Percentiles rank a stretch among this genome's conserved stretches.
These are phyloP conservation scores for Carlito syrichta DNA, from an alignment of 2,113 vertebrate species.

Conservation along the genomic window DNA sequence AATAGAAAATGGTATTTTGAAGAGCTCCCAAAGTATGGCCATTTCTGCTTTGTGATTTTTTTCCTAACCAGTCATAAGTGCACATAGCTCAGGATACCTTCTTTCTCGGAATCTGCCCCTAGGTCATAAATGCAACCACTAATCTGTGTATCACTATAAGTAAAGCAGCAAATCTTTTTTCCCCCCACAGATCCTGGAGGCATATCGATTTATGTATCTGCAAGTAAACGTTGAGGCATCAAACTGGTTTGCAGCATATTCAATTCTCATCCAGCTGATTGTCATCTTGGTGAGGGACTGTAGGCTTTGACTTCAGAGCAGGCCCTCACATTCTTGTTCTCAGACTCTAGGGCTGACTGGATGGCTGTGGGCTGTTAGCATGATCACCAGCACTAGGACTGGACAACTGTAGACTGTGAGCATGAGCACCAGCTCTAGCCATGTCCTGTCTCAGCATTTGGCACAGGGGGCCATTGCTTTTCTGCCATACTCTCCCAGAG, in stretches of 20 bases:
- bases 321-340: neutral
- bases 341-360: neutral
- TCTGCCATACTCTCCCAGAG: neutral
- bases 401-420: neutral
- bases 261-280: neutral
- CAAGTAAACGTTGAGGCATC: neutral
- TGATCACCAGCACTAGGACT: neutral
- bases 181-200: neutral
- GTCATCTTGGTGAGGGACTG: neutral
- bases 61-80: neutral
- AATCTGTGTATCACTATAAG: neutral
- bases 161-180: neutral
- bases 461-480: accelerated
- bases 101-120: neutral
- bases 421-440: neutral
- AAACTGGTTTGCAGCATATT: neutral
- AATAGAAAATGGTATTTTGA: slow-evolving; percentile 1
- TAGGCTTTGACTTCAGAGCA: neutral
- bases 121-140: neutral
- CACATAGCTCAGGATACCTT: neutral
- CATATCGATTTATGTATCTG: neutral
- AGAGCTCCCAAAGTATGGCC: neutral
- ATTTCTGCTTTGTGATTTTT: neutral
- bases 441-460: neutral
- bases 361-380: too few relatives aligned